These are phyloP conservation scores for Lutraria rhynchaena DNA, from an alignment of 1,140 invertebrate genomes.

Conservation along the genomic window DNA sequence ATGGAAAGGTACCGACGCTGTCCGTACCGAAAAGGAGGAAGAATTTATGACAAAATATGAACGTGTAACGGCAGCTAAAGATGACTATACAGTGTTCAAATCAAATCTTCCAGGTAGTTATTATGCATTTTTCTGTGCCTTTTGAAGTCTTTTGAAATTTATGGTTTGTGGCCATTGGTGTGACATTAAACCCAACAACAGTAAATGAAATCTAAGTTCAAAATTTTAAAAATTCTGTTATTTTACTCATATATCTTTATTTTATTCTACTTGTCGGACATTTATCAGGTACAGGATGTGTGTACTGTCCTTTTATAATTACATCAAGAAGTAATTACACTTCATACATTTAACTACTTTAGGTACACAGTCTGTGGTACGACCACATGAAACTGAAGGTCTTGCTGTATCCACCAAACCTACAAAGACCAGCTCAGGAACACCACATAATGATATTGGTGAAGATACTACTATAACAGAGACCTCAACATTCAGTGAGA, in stretches of 20 bases:
- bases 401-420: background rate
- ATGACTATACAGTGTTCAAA: slow-evolving; percentile 71
- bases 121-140: too few relatives aligned
- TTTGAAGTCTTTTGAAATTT: too few relatives aligned
- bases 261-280: background rate
- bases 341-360: too few relatives aligned
- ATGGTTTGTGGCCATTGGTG: too few relatives aligned
- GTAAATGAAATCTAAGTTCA: too few relatives aligned
- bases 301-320: too few relatives aligned
- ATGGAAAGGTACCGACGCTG: slow-evolving; percentile 34
- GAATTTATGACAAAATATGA: slow-evolving; percentile 72
- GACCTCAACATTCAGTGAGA: slow-evolving; percentile 76
- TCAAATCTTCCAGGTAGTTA: slow-evolving; percentile 75
- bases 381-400: background rate
- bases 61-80: slow-evolving; percentile 67
- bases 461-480: slow-evolving; percentile 71
- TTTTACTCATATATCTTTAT: background rate
- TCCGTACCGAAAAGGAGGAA: slow-evolving; percentile 24
- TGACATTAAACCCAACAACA: too few relatives aligned
- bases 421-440: slow-evolving; percentile 21
- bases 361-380: slow-evolving; percentile 7
- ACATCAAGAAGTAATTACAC: too few relatives aligned
- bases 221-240: too few relatives aligned
- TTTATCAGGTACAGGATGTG: too few relatives aligned
- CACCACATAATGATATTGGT: slow-evolving; percentile 41